Conservation (phyloP, 2,888 invertebrate genomes). For the Metopia argyrocephala region DNA sequence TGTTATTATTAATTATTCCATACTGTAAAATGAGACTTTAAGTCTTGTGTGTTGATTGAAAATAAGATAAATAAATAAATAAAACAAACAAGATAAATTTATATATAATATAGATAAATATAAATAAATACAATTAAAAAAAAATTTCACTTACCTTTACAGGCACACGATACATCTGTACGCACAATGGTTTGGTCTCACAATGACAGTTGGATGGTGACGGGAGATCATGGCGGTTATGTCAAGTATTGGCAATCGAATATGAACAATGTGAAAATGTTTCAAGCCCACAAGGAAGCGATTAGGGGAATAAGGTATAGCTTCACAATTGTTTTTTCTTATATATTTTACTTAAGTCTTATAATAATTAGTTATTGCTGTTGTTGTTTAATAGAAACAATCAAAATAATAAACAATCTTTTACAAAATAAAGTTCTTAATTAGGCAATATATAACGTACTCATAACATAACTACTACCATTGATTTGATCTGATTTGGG, state of each 20-base stretch:
- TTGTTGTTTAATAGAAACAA: constrained; percentile 55
- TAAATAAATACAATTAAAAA: too few species aligned
- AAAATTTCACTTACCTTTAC: too few species aligned
- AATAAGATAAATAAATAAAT: too few species aligned
- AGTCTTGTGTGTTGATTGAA: too few species aligned
- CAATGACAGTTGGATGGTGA: constrained; percentile 99
- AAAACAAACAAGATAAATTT: too few species aligned
- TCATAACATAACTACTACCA: not conserved
- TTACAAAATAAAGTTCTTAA: constrained; percentile 45
- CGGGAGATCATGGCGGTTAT: constrained; percentile 98
- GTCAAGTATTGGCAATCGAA: constrained; percentile 99
- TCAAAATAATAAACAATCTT: constrained; percentile 48
- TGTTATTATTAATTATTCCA: too few species aligned
- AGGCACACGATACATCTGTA: constrained; percentile 99
- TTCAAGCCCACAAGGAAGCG: constrained; percentile 99
- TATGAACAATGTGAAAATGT: constrained; percentile 99
- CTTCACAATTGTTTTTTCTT: constrained; percentile 72
- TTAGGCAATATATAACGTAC: too few species aligned
- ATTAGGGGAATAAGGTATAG: constrained; percentile 97
- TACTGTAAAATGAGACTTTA: too few species aligned
- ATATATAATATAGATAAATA: too few species aligned
- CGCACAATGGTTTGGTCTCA: constrained; percentile 99
- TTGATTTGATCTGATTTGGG: constrained; percentile 8
- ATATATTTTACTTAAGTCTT: constrained; percentile 58
- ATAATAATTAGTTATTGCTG: constrained; percentile 37